A percentile compares a stretch with the other conserved stretches of the same genome.
phyloP scores from a whole-genome alignment of 2,888 invertebrate species.

The Mimachlamys varia region DNA sequence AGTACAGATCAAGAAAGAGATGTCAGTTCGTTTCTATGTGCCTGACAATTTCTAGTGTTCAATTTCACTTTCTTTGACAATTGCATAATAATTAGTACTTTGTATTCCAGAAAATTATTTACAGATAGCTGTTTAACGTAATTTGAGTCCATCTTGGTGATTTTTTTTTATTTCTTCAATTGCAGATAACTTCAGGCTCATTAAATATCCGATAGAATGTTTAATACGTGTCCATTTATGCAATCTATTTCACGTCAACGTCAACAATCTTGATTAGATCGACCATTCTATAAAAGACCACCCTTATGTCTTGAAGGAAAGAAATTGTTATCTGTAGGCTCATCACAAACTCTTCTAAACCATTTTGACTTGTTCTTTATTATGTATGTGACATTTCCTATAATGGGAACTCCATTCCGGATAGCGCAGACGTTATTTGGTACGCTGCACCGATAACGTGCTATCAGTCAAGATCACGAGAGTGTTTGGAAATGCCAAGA shows the following conservation, averaged over 20 bases:
- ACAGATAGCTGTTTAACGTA: not conserved
- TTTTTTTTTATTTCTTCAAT: not conserved
- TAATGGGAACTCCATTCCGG: not conserved
- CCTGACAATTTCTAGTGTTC: not conserved
- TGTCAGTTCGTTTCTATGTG: not conserved
- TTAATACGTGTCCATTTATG: not conserved
- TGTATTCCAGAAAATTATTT: not conserved
- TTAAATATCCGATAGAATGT: not conserved
- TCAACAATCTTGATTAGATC: not conserved
- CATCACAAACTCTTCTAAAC: slow-evolving; percentile 8
- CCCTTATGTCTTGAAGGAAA: slow-evolving; percentile 11
- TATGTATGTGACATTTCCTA: slow-evolving; percentile 11
- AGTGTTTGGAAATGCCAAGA: slow-evolving; percentile 34
- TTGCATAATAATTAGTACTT: not conserved
- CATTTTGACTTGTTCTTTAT: slow-evolving; percentile 15
- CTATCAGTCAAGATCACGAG: slow-evolving; percentile 28
- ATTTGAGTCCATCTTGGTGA: not conserved
- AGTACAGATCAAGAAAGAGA: not conserved
- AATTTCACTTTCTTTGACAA: slow-evolving; percentile 31
- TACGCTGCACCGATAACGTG: slow-evolving; percentile 29
- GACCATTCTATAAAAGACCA: not conserved
- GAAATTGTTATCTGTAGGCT: not conserved
- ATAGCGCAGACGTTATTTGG: slow-evolving; percentile 23
- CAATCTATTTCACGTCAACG: slow-evolving; percentile 15
- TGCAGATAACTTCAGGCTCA: slow-evolving; percentile 3